Evolutionary conservation across 2,113 vertebrate genomes (phyloP).

Genomic region (Etheostoma spectabile): DNA sequence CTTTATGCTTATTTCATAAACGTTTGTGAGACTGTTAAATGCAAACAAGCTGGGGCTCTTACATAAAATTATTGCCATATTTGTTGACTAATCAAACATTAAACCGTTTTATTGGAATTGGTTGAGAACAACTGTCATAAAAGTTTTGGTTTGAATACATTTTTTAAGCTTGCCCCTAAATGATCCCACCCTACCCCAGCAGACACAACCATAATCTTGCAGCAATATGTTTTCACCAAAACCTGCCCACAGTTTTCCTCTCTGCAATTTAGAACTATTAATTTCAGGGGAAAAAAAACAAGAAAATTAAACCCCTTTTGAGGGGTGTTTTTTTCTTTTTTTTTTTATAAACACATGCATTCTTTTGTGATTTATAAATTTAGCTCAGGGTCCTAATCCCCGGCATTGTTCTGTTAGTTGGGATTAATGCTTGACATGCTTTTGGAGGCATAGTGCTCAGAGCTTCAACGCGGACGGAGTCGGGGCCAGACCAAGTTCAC

Average conservation of each 20-base stretch:
- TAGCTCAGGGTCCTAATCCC: constrained; percentile 70
- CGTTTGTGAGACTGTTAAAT: not conserved
- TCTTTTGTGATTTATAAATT: constrained; percentile 72
- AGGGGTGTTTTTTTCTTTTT: no score
- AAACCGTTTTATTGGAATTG: not conserved
- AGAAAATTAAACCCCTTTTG: not conserved
- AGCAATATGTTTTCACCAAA: not conserved
- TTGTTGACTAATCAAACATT: constrained; percentile 6
- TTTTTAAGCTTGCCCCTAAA: constrained; percentile 23
- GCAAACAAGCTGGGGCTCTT: constrained; percentile 15
- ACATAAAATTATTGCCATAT: constrained; percentile 4
- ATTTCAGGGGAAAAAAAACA: not conserved
- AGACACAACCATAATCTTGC: not conserved
- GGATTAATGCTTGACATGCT: constrained; percentile 67
- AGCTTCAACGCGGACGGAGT: constrained; percentile 51
- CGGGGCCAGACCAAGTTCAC: constrained; percentile 70
- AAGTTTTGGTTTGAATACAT: not conserved
- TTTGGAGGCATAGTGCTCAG: constrained; percentile 32
- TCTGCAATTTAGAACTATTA: not conserved
- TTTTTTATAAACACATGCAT: constrained; percentile 43
- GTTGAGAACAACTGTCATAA: not conserved
- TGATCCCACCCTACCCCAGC: constrained; percentile 14
- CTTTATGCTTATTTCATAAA: not conserved
- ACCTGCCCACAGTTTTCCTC: not conserved
- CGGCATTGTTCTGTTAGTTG: constrained; percentile 71